Evolutionary conservation across 2,888 invertebrate species (phyloP).

Genomic region (Spisula solida): DNA sequence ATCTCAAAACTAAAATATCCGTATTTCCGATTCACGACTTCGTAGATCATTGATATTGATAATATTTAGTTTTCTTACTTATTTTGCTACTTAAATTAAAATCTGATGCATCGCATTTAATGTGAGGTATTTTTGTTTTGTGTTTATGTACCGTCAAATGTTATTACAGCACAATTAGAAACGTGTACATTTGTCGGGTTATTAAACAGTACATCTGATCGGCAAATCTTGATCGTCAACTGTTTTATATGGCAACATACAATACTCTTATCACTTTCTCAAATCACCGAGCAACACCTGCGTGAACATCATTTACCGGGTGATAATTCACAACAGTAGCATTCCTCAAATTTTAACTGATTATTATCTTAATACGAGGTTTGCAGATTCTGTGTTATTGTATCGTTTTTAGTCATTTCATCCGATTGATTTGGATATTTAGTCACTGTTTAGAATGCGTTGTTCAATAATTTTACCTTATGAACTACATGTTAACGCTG

Average conservation of each 20-base stretch:
- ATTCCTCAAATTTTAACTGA: constrained; percentile 23
- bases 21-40: no score
- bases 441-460: constrained; percentile 2
- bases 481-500: not conserved
- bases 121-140: not conserved
- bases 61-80: not conserved
- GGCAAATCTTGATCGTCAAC: not conserved
- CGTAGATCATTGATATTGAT: no score
- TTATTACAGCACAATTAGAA: not conserved
- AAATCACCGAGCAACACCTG: constrained; percentile 29
- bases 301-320: constrained; percentile 4
- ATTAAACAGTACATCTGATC: not conserved
- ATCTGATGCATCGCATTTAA: not conserved
- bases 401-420: not conserved
- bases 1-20: no score
- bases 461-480: not conserved
- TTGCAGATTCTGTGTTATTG: not conserved
- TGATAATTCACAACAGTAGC: constrained; percentile 30
- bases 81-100: not conserved
- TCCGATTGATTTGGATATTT: not conserved
- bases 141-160: constrained; percentile 9
- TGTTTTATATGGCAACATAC: not conserved
- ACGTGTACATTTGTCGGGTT: constrained; percentile 5
- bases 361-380: not conserved
- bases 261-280: constrained; percentile 32